Evolutionary conservation across 2,113 vertebrate genomes (phyloP).

Genomic region (Orycteropus afer): DNA sequence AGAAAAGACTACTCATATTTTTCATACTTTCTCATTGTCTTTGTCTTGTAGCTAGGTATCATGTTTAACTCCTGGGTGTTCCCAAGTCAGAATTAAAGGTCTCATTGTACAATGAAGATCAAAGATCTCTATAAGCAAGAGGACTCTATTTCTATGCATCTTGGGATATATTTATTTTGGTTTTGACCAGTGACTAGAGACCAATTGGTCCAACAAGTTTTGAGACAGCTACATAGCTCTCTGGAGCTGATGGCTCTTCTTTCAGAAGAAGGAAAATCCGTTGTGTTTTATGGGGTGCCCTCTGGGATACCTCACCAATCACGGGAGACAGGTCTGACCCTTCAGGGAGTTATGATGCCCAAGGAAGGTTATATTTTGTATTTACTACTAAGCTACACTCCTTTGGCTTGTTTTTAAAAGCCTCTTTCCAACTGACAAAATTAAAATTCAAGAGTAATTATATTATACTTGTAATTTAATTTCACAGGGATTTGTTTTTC

Average conservation of each 20-base stretch:
- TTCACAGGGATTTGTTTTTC: neutral
- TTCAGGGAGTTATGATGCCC: neutral
- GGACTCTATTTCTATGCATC: neutral
- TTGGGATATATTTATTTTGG: neutral
- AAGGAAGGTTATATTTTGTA: neutral
- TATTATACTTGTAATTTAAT: neutral
- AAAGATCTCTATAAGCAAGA: neutral
- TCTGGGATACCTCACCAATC: neutral
- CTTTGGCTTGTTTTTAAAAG: neutral
- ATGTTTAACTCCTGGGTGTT: neutral
- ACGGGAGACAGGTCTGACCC: neutral
- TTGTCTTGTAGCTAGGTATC: neutral
- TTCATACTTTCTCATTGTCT: neutral
- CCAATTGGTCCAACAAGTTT: neutral
- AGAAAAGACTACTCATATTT: neutral
- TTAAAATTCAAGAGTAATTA: constrained; percentile 8
- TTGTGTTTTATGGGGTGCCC: neutral
- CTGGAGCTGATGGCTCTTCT: neutral
- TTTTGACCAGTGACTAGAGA: neutral
- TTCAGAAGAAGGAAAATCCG: neutral
- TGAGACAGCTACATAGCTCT: neutral
- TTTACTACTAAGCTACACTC: neutral
- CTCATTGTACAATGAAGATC: neutral
- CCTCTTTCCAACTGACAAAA: neutral
- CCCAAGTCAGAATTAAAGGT: neutral